These are phyloP conservation scores for Chondrilla cf. caribensis DNA, from an alignment of 37 sponge, comb jelly and placozoan genomes.

Conservation along the genomic window DNA sequence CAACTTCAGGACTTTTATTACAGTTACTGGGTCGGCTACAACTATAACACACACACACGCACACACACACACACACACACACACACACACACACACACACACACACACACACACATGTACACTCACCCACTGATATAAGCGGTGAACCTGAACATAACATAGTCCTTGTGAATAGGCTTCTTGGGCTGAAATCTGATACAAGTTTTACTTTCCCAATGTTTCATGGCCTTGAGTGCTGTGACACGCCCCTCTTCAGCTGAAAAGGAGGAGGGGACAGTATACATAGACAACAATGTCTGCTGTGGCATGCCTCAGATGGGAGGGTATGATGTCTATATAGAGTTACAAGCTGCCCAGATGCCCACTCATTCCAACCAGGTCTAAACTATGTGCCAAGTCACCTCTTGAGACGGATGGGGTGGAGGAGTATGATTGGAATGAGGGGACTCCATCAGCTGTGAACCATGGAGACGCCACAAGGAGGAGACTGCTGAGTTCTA, in stretches of 20 bases:
- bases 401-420: no score
- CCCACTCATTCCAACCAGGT: no score
- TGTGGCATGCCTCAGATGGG: no score
- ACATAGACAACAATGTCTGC: background rate
- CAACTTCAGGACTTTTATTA: no score
- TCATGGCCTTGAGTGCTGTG: background rate
- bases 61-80: constrained; percentile 22
- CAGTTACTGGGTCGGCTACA: no score
- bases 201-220: background rate
- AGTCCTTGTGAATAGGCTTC: background rate
- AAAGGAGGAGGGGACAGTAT: background rate
- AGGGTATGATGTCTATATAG: no score
- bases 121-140: background rate
- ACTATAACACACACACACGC: constrained; percentile 8
- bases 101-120: background rate
- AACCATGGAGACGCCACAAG: no score
- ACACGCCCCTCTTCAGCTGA: background rate
- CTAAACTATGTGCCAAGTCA: no score
- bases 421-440: no score
- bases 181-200: constrained; percentile 11
- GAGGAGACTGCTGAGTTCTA: no score
- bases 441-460: no score
- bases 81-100: background rate
- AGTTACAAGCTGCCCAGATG: no score
- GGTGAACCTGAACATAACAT: background rate